These are phyloP conservation scores for Labeo rohita DNA, from an alignment of 2,113 vertebrate genomes.

Conservation along the genomic window DNA sequence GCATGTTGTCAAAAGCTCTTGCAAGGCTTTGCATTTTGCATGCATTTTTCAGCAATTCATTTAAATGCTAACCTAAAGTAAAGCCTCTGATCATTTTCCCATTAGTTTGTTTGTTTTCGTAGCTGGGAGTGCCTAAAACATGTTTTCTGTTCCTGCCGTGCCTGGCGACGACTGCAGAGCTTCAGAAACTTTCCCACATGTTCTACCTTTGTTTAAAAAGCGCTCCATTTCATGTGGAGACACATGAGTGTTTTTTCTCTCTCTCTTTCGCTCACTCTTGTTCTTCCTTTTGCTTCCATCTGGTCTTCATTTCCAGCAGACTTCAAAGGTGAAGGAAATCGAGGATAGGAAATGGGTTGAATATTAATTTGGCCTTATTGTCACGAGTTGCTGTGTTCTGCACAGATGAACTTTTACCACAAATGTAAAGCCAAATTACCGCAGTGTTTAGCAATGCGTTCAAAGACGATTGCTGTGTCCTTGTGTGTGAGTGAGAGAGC, in stretches of 20 bases:
- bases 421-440: slow-evolving; percentile 13
- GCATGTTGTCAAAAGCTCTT: background rate
- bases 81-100: slow-evolving; percentile 23
- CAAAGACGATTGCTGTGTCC: slow-evolving; percentile 35
- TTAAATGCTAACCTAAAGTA: background rate
- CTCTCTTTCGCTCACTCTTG: slow-evolving; percentile 21
- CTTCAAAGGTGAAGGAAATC: slow-evolving; percentile 56
- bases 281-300: slow-evolving; percentile 48
- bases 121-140: slow-evolving; percentile 29
- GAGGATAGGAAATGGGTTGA: slow-evolving; percentile 52
- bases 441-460: slow-evolving; percentile 34
- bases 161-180: slow-evolving; percentile 19
- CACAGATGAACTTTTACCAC: slow-evolving; percentile 31
- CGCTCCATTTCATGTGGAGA: slow-evolving; percentile 37
- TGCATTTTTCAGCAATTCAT: slow-evolving; percentile 19
- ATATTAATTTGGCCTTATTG: slow-evolving; percentile 57
- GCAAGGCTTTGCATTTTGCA: background rate
- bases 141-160: slow-evolving; percentile 9
- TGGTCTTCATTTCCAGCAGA: slow-evolving; percentile 58
- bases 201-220: slow-evolving; percentile 31
- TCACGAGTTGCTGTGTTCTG: slow-evolving; percentile 29
- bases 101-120: slow-evolving; percentile 34
- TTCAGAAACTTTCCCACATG: slow-evolving; percentile 50
- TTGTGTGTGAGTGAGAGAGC: slow-evolving; percentile 26
- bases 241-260: slow-evolving; percentile 26